Base-by-base conservation (phyloP, 2,888 invertebrate genomes). In the Drosophila buzzatii region DNA sequence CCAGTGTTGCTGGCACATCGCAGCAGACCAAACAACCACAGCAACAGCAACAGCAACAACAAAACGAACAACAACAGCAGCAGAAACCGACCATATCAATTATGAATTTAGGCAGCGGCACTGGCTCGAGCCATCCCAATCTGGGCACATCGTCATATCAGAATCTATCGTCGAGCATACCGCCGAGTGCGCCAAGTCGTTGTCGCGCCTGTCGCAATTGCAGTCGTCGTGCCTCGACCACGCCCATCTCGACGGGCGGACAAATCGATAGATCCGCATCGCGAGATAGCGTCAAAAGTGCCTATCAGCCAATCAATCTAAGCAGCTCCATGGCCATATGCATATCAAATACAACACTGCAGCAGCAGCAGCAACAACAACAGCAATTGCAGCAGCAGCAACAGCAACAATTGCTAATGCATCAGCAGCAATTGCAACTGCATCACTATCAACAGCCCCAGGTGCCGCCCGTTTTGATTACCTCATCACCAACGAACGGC, bases 181-280 rank as follows among this genome's bases (percentile, higher is more conserved):
- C 92, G 70, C 88, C 91, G 27, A 90, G 89, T 70, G 91, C 81
- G 37, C 95, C 96, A 72, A 95, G 95, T 91, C 93, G 95, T 70
- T 94, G 94, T 77, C 92, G 94, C 70, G 95, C 95, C 91, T 93
- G 93, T 92, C 94, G 96, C 85, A 95, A 95, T 76, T 96, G 96
- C 93, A 97, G 97, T 90, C 94, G 97, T 73, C 95, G 97, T 79
- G 96, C 97, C 76, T 97, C 97, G n/a, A 96, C 96, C 65, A 96
- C 96, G 74, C 96, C 97, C 51, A 95, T 96, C 67, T 96, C 96
- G 57, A 91, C 77, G 60, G 95, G 96, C 69, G 92, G 96, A 84
- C 96, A 96, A 41, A 95, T 97, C 93, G 96, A 97, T 91, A 95
- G 97, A 88, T 97, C 97, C 88, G 96, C 96, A 76, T 98, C 97